Evolutionary conservation across 1,140 invertebrate genomes (phyloP), one percentile per base, ranked within the genome.

Genomic region (Melipona quadrifasciata): DNA sequence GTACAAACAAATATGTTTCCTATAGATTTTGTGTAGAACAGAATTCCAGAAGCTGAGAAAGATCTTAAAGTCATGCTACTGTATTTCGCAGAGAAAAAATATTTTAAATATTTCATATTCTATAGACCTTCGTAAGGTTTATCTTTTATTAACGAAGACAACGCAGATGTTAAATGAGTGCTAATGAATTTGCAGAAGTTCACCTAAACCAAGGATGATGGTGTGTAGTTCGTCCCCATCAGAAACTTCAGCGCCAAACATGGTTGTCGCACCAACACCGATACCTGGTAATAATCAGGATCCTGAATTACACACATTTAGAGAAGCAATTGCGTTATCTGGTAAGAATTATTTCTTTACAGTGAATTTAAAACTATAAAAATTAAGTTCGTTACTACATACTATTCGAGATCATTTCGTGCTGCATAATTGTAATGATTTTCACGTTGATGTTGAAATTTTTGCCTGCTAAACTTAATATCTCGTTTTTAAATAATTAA

Each of bases 261-360:
- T 94, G 94, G 93, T 94, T 74, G 93, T 94, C 16, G 91, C 94
- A 47, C 92, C 94, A 65, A 92, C 94, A 34, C 93, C 94, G 67
- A 89, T 94, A 79, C 83, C 95, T 71, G 92, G 92, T n/a, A 92
- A 89, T 67, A 94, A 95, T 79, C 91, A 95, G 71, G 96, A 97
- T 90, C 93, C 95, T 71, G 96, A 96, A 88, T 93, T 97, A 85
- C 96, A 97, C 86, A 97, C 96, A 85, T 98, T 98, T 91, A 95
- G 96, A 92, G 97, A 98, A 95, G 97, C 97, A 80, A 95, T 97
- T 90, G 96, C 96, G 81, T 92, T 96, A 83, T 95, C 95, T 93
- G 95, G 96, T 95, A 94, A 84, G 77, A 67, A 34, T 57, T 51
- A 19, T 31, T 70, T 34, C 47, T 1, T 21, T 51, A 68, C 16